Evolutionary conservation across 1,140 invertebrate species (phyloP).

Genomic region (Pachypeltis micranthus): DNA sequence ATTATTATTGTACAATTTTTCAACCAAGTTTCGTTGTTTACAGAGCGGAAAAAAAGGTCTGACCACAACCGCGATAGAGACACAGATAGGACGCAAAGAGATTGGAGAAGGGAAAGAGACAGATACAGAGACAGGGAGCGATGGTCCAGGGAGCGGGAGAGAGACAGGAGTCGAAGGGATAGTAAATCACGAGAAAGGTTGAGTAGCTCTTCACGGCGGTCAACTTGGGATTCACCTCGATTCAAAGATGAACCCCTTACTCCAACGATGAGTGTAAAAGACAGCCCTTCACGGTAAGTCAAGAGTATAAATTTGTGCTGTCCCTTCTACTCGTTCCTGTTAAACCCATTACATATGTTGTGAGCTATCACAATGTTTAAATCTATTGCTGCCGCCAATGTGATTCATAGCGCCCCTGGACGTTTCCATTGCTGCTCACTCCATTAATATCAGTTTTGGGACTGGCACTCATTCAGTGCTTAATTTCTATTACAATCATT

Average conservation of each 20-base stretch:
- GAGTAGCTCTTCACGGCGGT: conserved; percentile 14
- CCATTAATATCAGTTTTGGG: too few species aligned
- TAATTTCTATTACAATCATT: too few species aligned
- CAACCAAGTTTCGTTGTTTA: too few species aligned
- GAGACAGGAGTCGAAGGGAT: conserved; percentile 31
- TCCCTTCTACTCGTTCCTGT: not conserved
- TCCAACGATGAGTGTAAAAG: conserved; percentile 54
- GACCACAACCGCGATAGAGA: not conserved
- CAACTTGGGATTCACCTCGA: conserved; percentile 24
- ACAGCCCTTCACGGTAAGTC: conserved; percentile 45
- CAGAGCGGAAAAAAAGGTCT: not conserved
- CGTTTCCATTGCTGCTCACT: too few species aligned
- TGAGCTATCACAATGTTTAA: too few species aligned
- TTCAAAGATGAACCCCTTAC: conserved; percentile 68
- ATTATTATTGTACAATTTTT: too few species aligned
- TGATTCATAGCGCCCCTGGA: too few species aligned
- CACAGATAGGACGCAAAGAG: conserved; percentile 28
- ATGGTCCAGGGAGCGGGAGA: conserved; percentile 29
- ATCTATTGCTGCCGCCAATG: too few species aligned
- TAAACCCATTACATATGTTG: too few species aligned
- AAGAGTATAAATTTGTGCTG: not conserved
- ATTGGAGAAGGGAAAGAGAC: conserved; percentile 27
- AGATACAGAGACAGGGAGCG: conserved; percentile 32
- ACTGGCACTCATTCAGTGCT: too few species aligned
- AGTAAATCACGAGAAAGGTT: conserved; percentile 19